A percentile compares a stretch with the other conserved stretches of the same genome.
phyloP scores from a whole-genome alignment of 2,888 invertebrate genomes.

The Tiphia femorata region DNA sequence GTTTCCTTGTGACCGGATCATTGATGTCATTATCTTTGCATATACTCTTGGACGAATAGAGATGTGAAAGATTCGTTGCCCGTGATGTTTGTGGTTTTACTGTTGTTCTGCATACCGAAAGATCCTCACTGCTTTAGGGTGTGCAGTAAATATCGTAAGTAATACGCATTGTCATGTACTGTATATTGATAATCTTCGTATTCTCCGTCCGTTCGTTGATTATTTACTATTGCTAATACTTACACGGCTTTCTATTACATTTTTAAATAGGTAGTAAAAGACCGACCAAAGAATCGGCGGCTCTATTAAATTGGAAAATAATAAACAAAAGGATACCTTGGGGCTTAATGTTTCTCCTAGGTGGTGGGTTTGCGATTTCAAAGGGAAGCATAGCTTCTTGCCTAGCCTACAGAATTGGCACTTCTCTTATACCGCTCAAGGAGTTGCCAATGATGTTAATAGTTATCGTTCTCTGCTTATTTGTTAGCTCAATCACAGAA shows the following conservation, averaged over 20 bases:
- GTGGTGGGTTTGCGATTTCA: conserved; percentile 75
- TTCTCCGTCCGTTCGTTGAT: too few relatives aligned
- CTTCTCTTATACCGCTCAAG: conserved; percentile 64
- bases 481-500: conserved; percentile 71
- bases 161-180: too few relatives aligned
- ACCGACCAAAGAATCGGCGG: conserved; percentile 55
- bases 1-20: neutral
- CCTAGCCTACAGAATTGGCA: conserved; percentile 69
- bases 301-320: conserved; percentile 71
- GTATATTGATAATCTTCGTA: too few relatives aligned
- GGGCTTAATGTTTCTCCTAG: conserved; percentile 73
- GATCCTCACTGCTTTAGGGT: conserved; percentile 61
- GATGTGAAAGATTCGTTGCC: conserved; percentile 59
- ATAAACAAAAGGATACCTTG: conserved; percentile 72
- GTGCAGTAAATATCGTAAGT: conserved; percentile 47
- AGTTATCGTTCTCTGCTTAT: conserved; percentile 67
- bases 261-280: conserved; percentile 43
- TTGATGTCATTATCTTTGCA: neutral
- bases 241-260: neutral
- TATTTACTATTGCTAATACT: too few relatives aligned
- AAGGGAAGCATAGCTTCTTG: conserved; percentile 71
- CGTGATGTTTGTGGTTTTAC: conserved; percentile 70
- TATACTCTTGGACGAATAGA: too few relatives aligned
- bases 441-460: conserved; percentile 63
- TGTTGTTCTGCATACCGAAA: conserved; percentile 72